phyloP scores from a whole-genome alignment of 2,113 vertebrate genomes.

The Noctilio leporinus region DNA sequence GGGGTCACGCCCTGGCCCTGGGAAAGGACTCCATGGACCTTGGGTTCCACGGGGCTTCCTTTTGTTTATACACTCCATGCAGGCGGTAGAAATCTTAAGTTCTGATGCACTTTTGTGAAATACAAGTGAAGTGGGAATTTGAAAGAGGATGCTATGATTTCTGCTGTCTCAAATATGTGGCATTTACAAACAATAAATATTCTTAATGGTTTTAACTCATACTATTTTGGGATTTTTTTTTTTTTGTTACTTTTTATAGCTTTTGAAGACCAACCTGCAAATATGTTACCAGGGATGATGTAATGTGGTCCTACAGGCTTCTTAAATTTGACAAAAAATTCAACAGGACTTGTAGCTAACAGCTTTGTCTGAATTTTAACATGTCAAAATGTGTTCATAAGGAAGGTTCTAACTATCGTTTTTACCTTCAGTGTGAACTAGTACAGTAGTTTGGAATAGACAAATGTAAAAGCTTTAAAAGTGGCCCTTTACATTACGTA shows the following conservation, averaged over 20 bases:
- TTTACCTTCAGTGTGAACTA: constrained; percentile 7
- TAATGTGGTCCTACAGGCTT: constrained; percentile 40
- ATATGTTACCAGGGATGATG: constrained; percentile 39
- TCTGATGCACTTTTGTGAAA: constrained; percentile 38
- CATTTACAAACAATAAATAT: constrained; percentile 38
- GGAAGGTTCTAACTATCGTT: not conserved
- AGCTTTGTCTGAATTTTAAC: constrained; percentile 30
- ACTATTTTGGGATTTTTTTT: not conserved
- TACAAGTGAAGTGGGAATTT: not conserved
- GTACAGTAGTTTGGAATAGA: constrained; percentile 38
- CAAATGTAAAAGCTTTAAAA: constrained; percentile 75
- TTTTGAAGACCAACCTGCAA: constrained; percentile 63
- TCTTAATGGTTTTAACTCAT: constrained; percentile 54
- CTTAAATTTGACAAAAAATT: constrained; percentile 40
- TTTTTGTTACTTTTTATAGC: constrained; percentile 10
- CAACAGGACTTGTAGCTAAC: constrained; percentile 27
- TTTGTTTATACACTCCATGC: constrained; percentile 57
- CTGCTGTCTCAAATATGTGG: constrained; percentile 12
- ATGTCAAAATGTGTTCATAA: not conserved
- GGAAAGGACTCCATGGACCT: not conserved
- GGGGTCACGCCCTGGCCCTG: not conserved
- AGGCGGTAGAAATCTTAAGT: not conserved
- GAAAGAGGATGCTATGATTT: not conserved
- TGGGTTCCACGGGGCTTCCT: constrained; percentile 31
- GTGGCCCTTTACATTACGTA: constrained; percentile 68